phyloP scores from a whole-genome alignment of 1,140 invertebrate genomes.

The Potamilus streckersoni region DNA sequence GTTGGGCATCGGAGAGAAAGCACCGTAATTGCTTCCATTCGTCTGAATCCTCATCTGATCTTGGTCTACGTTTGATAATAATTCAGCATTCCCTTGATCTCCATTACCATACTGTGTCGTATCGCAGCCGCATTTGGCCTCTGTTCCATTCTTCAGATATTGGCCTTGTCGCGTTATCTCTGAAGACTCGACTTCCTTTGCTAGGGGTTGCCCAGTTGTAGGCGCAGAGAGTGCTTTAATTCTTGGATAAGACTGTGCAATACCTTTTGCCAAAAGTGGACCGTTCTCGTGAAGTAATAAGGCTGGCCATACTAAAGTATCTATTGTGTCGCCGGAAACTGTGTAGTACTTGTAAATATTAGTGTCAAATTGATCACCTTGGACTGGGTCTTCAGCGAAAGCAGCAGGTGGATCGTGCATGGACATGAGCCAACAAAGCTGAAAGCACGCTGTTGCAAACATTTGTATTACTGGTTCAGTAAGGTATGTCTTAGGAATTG shows the following conservation, averaged over 20 bases:
- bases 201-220: no score
- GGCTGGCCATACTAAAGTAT: slow-evolving; percentile 13
- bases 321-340: background rate
- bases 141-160: no score
- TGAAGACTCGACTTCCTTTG: no score
- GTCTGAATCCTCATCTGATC: no score
- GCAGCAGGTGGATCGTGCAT: slow-evolving; percentile 14
- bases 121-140: no score
- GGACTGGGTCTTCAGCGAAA: background rate
- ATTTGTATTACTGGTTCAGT: background rate
- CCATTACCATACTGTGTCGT: no score
- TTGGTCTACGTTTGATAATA: no score
- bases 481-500: background rate
- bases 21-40: no score
- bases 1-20: no score
- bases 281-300: slow-evolving; percentile 8
- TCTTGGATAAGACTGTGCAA: slow-evolving; percentile 2
- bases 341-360: background rate
- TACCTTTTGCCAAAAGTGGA: slow-evolving; percentile 5
- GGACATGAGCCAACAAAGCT: slow-evolving; percentile 8
- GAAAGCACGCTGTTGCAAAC: slow-evolving; percentile 5
- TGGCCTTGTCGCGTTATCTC: no score
- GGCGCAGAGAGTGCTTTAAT: no score
- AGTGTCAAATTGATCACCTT: background rate
- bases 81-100: no score